Conservation (phyloP, 2,888 invertebrate genomes). For the Hymenopus coronatus region DNA sequence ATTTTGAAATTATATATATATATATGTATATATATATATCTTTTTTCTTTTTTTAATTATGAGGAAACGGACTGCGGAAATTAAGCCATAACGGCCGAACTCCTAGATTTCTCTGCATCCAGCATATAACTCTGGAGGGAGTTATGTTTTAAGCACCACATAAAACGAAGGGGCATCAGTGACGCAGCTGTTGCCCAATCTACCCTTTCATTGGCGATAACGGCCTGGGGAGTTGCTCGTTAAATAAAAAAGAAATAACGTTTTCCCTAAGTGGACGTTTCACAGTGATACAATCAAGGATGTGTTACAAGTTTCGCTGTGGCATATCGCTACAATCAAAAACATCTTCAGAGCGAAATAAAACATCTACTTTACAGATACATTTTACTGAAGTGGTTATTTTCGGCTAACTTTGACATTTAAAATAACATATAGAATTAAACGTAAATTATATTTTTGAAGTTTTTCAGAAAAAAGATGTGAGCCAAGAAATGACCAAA, state of each 20-base stretch:
- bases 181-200: not conserved
- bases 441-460: no score
- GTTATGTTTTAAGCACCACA: not conserved
- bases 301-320: not conserved
- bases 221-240: not conserved
- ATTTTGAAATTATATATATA: no score
- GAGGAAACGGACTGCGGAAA: not conserved
- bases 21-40: no score
- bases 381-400: no score
- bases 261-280: not conserved
- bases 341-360: no score
- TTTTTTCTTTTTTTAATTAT: no score
- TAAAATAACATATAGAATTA: no score
- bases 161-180: not conserved
- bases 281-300: not conserved
- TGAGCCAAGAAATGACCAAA: no score
- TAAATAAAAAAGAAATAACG: not conserved
- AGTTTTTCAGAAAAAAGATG: no score
- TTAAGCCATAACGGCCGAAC: not conserved
- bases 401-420: no score
- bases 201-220: not conserved
- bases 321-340: no score
- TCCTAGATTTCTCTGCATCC: not conserved
- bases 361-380: no score
- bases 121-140: not conserved